Evolutionary conservation across 2,888 invertebrate genomes (phyloP).

Genomic region (Ecliptopera silaceata): DNA sequence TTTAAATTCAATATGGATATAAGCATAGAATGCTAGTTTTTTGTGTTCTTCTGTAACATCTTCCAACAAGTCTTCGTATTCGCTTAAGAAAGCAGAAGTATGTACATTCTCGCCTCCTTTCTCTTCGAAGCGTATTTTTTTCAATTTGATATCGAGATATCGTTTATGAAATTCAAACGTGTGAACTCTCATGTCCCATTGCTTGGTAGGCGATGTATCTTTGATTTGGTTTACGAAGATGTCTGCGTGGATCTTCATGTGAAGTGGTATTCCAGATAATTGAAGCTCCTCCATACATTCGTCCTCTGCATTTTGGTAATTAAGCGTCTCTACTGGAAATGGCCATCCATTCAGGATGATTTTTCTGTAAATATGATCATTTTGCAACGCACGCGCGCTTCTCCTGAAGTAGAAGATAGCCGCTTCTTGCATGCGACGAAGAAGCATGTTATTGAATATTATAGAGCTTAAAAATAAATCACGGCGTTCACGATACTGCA

Average conservation of each 20-base stretch:
- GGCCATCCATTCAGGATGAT: neutral
- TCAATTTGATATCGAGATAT: neutral
- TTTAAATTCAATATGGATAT: neutral
- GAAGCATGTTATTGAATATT: neutral
- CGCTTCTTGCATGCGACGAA: neutral
- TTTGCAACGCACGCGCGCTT: no score
- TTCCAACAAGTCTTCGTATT: neutral
- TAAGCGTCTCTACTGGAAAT: neutral
- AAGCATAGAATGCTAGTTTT: neutral
- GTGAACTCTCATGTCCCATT: neutral
- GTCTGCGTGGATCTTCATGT: neutral
- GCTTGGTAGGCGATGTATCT: neutral
- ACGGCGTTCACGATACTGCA: neutral
- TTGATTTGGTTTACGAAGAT: neutral
- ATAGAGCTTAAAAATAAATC: neutral
- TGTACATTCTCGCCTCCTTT: neutral
- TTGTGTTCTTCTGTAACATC: neutral
- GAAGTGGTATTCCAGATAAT: neutral
- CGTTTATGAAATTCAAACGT: neutral
- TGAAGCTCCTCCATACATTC: neutral
- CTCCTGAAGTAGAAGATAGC: neutral
- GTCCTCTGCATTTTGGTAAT: neutral
- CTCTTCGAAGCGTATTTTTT: neutral
- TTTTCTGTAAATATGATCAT: neutral
- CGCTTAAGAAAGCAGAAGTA: neutral